Evolutionary conservation across 2,888 invertebrate species (phyloP).

Genomic region (Creontiades dilutus): DNA sequence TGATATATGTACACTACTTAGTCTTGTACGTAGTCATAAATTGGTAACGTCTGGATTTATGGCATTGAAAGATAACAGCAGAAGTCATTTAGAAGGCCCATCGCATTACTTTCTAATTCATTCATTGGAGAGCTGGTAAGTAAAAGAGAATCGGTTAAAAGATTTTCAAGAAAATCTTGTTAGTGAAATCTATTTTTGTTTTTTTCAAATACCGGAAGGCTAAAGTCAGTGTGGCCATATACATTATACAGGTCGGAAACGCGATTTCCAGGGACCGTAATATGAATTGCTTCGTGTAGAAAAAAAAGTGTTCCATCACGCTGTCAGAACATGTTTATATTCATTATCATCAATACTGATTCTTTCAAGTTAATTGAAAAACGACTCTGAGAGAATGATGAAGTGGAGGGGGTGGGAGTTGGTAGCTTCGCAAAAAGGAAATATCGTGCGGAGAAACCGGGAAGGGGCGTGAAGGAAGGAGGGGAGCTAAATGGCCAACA

Average conservation of each 20-base stretch:
- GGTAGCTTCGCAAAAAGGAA: constrained; percentile 22
- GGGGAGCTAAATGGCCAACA: constrained; percentile 24
- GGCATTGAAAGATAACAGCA: no score
- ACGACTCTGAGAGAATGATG: neutral
- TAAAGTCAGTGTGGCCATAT: no score
- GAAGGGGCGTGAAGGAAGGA: neutral
- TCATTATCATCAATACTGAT: constrained; percentile 36
- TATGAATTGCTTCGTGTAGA: neutral
- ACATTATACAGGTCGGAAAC: neutral
- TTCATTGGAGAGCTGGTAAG: no score
- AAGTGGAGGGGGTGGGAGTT: neutral
- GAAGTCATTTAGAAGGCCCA: no score
- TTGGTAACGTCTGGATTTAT: no score
- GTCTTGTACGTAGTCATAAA: no score
- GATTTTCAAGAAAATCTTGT: no score
- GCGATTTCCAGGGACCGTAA: neutral
- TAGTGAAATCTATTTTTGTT: no score
- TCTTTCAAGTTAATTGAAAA: constrained; percentile 28
- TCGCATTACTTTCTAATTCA: no score
- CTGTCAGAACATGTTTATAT: constrained; percentile 32
- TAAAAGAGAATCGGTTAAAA: no score
- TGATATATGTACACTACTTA: no score
- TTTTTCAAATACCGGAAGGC: no score
- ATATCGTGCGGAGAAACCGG: constrained; percentile 4
- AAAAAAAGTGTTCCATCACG: neutral